A percentile compares a stretch with the other conserved stretches of the same genome.
Conservation (phyloP, 2,888 invertebrate genomes). For the Barypeithes pellucidus region DNA sequence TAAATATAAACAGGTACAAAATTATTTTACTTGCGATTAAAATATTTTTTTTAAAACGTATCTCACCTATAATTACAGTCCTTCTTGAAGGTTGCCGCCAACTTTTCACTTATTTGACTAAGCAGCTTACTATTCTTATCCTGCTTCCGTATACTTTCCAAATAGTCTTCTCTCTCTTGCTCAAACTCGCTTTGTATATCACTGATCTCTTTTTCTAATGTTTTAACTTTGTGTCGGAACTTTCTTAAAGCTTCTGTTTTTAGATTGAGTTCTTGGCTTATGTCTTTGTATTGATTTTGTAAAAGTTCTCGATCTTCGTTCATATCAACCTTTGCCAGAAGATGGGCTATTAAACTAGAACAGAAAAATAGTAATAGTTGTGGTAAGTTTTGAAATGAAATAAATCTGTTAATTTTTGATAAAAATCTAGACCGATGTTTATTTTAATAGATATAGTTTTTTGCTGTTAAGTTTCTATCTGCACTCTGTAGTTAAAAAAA, state of each 20-base stretch:
- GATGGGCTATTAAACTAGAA: conserved; percentile 74
- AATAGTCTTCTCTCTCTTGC: conserved; percentile 85
- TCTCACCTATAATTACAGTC: conserved; percentile 81
- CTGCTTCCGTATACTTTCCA: conserved; percentile 85
- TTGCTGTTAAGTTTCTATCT: too few relatives aligned
- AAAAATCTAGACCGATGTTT: too few relatives aligned
- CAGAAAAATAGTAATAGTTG: conserved; percentile 23
- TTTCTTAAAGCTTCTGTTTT: conserved; percentile 80
- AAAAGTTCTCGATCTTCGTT: conserved; percentile 81
- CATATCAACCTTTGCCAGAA: conserved; percentile 75
- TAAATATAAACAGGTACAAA: background rate
- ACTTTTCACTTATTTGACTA: conserved; percentile 77
- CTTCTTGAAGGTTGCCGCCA: conserved; percentile 79
- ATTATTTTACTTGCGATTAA: background rate
- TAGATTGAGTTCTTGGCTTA: conserved; percentile 83
- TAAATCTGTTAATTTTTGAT: too few relatives aligned
- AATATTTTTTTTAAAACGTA: background rate
- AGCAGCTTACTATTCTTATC: conserved; percentile 80
- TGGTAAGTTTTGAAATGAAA: too few relatives aligned
- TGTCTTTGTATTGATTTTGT: conserved; percentile 84
- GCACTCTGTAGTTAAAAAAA: too few relatives aligned
- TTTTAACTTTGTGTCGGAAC: conserved; percentile 78
- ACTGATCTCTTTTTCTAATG: conserved; percentile 80
- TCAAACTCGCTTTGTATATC: conserved; percentile 89
- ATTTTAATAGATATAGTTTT: too few relatives aligned